phyloP scores from a whole-genome alignment of 2,797 vertebrate genomes.

The Ficedula albicollis region DNA sequence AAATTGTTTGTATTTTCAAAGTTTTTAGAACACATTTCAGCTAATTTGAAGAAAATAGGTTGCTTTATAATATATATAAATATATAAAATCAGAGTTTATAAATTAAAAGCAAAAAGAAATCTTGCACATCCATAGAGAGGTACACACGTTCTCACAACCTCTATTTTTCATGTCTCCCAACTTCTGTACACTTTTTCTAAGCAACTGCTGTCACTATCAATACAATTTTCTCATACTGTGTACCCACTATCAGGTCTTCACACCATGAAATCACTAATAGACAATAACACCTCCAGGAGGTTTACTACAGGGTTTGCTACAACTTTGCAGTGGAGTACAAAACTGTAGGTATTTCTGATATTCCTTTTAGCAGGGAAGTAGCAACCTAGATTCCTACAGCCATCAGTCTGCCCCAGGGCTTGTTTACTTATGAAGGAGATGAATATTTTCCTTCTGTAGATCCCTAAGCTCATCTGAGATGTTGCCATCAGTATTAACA shows the following conservation, averaged over 20 bases:
- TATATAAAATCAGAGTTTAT: neutral
- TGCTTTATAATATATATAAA: neutral
- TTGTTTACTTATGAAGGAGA: neutral
- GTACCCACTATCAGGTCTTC: neutral
- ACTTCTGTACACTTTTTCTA: neutral
- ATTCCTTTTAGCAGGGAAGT: neutral
- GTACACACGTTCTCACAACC: fast-evolving
- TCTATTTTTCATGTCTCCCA: neutral
- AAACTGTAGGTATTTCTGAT: neutral
- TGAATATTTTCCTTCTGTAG: neutral
- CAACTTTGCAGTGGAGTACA: neutral
- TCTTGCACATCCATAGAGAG: neutral
- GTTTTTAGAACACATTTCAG: neutral
- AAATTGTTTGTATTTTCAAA: neutral
- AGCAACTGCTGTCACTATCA: neutral
- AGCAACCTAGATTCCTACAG: neutral
- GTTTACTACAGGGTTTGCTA: neutral
- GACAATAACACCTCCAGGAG: neutral
- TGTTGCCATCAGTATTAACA: neutral
- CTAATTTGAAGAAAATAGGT: neutral
- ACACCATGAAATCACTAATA: neutral
- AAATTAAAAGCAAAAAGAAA: neutral
- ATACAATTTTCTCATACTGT: neutral
- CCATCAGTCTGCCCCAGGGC: neutral
- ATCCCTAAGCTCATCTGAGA: neutral